Percentiles rank a stretch among this genome's conserved stretches.
Evolutionary conservation across 2,113 vertebrate genomes (phyloP).

Genomic region (Odocoileus virginianus): DNA sequence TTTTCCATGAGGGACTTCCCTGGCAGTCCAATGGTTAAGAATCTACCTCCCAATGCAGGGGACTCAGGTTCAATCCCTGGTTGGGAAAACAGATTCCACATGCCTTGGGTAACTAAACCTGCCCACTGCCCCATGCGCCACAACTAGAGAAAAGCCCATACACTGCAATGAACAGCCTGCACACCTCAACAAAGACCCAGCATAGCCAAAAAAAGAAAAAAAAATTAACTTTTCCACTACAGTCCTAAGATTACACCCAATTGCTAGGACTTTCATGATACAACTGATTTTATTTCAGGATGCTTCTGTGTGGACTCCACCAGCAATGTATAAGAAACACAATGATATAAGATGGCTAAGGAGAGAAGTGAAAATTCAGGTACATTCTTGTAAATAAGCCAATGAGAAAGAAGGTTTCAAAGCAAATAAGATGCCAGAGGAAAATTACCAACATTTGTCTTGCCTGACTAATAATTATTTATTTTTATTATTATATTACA

Average conservation of each 20-base stretch:
- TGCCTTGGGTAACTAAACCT: neutral
- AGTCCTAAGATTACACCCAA: neutral
- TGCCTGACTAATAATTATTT: neutral
- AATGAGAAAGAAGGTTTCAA: neutral
- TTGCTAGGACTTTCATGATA: neutral
- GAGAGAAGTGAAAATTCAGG: neutral
- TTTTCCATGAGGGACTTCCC: neutral
- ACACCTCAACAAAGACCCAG: neutral
- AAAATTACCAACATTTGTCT: neutral
- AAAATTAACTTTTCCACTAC: neutral
- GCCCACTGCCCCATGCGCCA: neutral
- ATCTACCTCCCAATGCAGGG: neutral
- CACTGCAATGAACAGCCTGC: accelerated
- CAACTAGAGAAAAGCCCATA: neutral
- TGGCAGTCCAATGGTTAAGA: neutral
- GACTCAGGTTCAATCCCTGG: neutral
- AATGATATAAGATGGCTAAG: neutral
- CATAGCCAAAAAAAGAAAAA: neutral
- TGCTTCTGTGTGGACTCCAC: neutral
- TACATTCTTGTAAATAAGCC: neutral
- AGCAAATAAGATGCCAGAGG: neutral
- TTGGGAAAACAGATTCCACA: neutral
- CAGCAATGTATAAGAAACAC: neutral
- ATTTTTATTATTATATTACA: neutral
- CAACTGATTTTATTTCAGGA: neutral